Evolutionary conservation across 1,140 invertebrate species (phyloP).

Genomic region (Drosophila tani): DNA sequence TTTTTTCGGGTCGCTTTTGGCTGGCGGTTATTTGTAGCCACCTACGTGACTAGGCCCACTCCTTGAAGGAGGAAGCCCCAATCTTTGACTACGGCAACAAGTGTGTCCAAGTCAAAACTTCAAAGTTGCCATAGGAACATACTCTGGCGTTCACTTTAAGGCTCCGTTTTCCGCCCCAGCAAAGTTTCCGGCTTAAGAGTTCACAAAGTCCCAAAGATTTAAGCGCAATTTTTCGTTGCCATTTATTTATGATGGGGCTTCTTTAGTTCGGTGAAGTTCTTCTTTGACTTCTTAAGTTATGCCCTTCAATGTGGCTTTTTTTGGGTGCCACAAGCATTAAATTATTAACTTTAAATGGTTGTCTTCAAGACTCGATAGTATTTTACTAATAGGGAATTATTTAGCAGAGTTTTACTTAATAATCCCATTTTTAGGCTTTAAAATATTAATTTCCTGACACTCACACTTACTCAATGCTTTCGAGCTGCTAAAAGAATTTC

Average conservation of each 20-base stretch:
- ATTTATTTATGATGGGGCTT: constrained; percentile 38
- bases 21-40: constrained; percentile 74
- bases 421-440: too few relatives aligned
- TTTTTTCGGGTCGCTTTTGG: constrained; percentile 37
- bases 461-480: neutral
- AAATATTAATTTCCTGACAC: too few relatives aligned
- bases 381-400: too few relatives aligned
- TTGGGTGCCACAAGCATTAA: neutral
- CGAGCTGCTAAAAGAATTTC: neutral
- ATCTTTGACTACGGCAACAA: constrained; percentile 45
- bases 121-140: constrained; percentile 37
- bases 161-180: constrained; percentile 4
- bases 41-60: constrained; percentile 60
- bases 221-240: constrained; percentile 23
- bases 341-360: neutral
- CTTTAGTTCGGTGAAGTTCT: constrained; percentile 8
- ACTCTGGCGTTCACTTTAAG: constrained; percentile 31
- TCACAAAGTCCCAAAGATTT: constrained; percentile 34
- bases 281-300: neutral
- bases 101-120: constrained; percentile 46
- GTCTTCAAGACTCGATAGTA: too few relatives aligned
- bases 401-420: neutral
- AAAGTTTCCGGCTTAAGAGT: constrained; percentile 48
- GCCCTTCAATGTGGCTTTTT: neutral
- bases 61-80: too few relatives aligned